Base-by-base conservation (phyloP, 2,113 vertebrate genomes). In the Anarrhichthys ocellatus region DNA sequence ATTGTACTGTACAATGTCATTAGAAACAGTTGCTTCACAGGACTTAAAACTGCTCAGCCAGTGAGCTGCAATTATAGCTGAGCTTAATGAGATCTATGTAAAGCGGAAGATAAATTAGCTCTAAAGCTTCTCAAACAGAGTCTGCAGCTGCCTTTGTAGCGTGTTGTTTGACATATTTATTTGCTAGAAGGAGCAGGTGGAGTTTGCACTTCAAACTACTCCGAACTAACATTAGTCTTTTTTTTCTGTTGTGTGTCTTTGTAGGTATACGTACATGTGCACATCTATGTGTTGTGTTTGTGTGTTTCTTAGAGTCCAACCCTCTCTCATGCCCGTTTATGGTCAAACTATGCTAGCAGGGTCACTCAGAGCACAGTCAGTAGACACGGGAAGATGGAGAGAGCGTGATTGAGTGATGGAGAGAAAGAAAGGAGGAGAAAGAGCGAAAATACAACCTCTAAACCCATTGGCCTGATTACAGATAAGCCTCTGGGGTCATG, bases 321-420 rank as follows among this genome's bases (percentile, higher is more conserved):
- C 46, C 38, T 80, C 67, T 76, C 78, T 78, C 18, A 76, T 80
- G 84, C n/a, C 88, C 85, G 74, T 71, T 90, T 80, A 87, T 90
- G 66, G 88, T 83, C 90, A 89, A 91, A 89, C 64, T 88, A 89
- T 92, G 87, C 65, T n/a, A 11, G 4, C 42, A 18, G 14, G 20
- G 18, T 73, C 40, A 27, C 11, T 75, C 40, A 58, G 65, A 71
- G 73, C 20, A 54, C 54, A 73, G 42, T n/a, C 71, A 78, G 50
- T 13, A 40, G 63, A 66, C 40, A 67, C 68, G 79, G 52, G 75
- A 81, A 83, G 27, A 76, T 61, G 18, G 14, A 48, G 46, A 63
- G 38, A 10, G 18, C 24, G 20, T 29, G 63, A 52, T 0, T n/a
- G 73, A 81, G 29, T 59, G 29, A 82, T 42, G 2, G 40, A 59